Evolutionary conservation across 2,888 invertebrate genomes (phyloP).

Genomic region (Alentia gelatinosa): DNA sequence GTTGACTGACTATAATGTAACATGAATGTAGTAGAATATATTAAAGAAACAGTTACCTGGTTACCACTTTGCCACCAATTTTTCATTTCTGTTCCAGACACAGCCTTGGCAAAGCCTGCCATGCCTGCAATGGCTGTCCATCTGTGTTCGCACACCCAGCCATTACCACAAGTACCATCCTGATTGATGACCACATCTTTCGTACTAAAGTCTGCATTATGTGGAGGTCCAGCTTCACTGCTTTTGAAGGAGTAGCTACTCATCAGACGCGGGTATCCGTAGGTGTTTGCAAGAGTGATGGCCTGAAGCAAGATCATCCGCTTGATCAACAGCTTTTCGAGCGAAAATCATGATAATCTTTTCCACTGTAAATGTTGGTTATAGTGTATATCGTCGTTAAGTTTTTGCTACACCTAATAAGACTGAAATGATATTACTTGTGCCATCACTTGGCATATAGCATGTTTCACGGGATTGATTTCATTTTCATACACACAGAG

Average conservation of each 20-base stretch:
- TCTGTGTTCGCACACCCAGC: constrained; percentile 75
- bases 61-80: constrained; percentile 89
- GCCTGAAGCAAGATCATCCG: too few species aligned
- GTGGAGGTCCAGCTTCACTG: constrained; percentile 51
- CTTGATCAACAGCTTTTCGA: too few species aligned
- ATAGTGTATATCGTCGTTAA: too few species aligned
- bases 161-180: constrained; percentile 83
- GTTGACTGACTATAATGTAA: neutral
- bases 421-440: too few species aligned
- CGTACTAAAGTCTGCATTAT: constrained; percentile 46
- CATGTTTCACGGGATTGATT: too few species aligned
- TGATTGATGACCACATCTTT: constrained; percentile 53
- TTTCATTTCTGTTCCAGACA: constrained; percentile 78
- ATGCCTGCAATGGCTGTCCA: constrained; percentile 38
- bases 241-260: constrained; percentile 88
- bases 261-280: constrained; percentile 87
- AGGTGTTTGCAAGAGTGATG: constrained; percentile 88
- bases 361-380: too few species aligned
- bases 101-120: constrained; percentile 54
- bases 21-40: neutral
- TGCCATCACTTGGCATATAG: too few species aligned
- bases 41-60: neutral
- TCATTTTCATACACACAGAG: too few species aligned
- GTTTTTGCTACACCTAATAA: too few species aligned
- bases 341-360: too few species aligned